Percentiles rank a stretch among this genome's conserved stretches.
Conservation (phyloP, 1,140 invertebrate species). For the Philopotamus ludificatus region DNA sequence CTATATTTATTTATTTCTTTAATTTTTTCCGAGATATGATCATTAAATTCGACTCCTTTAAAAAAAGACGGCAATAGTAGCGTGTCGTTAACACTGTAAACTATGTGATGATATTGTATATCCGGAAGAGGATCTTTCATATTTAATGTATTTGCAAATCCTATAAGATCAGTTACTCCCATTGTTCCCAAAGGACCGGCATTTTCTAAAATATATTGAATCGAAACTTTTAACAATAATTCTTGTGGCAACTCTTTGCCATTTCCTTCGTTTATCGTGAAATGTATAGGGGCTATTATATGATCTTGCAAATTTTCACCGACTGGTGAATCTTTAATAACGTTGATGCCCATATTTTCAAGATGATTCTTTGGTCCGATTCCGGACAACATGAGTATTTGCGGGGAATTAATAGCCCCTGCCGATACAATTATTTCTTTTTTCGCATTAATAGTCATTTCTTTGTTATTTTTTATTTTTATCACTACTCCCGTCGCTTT, state of each 20-base stretch:
- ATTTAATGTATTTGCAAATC: slow-evolving; percentile 45
- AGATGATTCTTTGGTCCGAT: slow-evolving; percentile 51
- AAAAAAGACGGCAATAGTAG: slow-evolving; percentile 42
- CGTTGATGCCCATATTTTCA: slow-evolving; percentile 50
- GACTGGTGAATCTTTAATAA: slow-evolving; percentile 63
- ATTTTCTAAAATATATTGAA: slow-evolving; percentile 47
- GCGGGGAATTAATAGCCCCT: slow-evolving; percentile 57
- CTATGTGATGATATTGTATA: slow-evolving; percentile 47
- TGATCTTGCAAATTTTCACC: slow-evolving; percentile 73
- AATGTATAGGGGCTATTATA: slow-evolving; percentile 45
- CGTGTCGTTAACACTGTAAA: slow-evolving; percentile 44
- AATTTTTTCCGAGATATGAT: slow-evolving; percentile 49
- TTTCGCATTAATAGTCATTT: slow-evolving; percentile 45
- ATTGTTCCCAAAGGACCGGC: slow-evolving; percentile 45
- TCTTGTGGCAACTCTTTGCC: slow-evolving; percentile 36
- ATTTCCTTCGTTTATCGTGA: slow-evolving; percentile 44
- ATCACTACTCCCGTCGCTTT: slow-evolving; percentile 47
- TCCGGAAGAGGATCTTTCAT: slow-evolving; percentile 45
- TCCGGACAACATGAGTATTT: slow-evolving; percentile 54
- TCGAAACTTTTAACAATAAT: slow-evolving; percentile 39
- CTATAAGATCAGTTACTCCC: slow-evolving; percentile 46
- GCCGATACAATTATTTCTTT: slow-evolving; percentile 60
- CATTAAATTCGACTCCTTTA: slow-evolving; percentile 49
- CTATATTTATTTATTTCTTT: slow-evolving; percentile 49
- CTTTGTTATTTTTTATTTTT: slow-evolving; percentile 41